These are phyloP conservation scores for Argynnis bischoffii DNA, from an alignment of 2,888 invertebrate species.

Conservation along the genomic window DNA sequence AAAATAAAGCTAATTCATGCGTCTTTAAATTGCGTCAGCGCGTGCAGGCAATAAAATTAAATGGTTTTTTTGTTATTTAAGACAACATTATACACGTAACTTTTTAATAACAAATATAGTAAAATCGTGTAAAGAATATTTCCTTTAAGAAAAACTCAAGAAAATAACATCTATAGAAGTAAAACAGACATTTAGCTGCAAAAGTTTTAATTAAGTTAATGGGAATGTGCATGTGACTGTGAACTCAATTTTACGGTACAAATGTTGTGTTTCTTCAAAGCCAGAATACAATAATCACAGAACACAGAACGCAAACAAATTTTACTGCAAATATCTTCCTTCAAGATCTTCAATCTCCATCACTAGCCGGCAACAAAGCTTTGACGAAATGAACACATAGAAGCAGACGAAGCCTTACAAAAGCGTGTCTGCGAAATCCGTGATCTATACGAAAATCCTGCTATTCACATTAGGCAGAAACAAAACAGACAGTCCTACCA, in stretches of 20 bases:
- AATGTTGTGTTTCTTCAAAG: conserved; percentile 6
- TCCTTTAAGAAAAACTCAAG: background rate
- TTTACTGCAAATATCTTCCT: background rate
- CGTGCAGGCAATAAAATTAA: conserved; percentile 35
- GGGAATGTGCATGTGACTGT: background rate
- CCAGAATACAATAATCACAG: conserved; percentile 12
- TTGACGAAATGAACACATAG: conserved; percentile 10
- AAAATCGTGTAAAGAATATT: background rate
- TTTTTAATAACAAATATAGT: no score
- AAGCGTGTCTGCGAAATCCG: conserved; percentile 37
- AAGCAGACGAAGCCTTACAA: conserved; percentile 30
- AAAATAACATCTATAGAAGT: background rate
- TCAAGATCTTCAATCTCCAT: background rate
- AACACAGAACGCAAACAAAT: conserved; percentile 16
- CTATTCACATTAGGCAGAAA: conserved; percentile 42
- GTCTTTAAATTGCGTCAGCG: conserved; percentile 33
- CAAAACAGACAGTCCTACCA: conserved; percentile 42
- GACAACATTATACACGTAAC: no score
- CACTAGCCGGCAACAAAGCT: background rate
- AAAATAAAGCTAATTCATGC: conserved; percentile 5
- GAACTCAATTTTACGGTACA: background rate
- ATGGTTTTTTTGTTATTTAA: background rate
- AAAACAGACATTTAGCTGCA: background rate
- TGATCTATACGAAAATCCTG: conserved; percentile 15
- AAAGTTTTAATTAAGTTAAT: background rate